phyloP scores from a whole-genome alignment of 2,888 invertebrate genomes.

The Colostygia pectinataria region DNA sequence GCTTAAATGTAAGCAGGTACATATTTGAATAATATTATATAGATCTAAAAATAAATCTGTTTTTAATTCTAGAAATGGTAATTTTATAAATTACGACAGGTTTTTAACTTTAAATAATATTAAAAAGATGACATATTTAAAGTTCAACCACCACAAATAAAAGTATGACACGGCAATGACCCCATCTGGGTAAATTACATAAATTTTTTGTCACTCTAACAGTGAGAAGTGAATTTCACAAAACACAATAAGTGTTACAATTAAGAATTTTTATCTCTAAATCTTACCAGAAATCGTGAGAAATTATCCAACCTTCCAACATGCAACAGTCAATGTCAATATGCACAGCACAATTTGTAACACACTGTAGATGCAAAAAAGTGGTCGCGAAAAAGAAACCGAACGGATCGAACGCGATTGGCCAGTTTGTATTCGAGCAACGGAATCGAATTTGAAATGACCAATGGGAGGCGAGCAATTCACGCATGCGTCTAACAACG shows the following conservation, averaged over 20 bases:
- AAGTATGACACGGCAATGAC: slow-evolving; percentile 31
- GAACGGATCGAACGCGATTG: slow-evolving; percentile 71
- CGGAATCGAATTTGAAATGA: slow-evolving; percentile 65
- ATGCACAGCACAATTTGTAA: slow-evolving; percentile 65
- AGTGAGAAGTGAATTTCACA: slow-evolving; percentile 37
- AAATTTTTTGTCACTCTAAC: slow-evolving; percentile 24
- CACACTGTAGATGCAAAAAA: slow-evolving; percentile 63
- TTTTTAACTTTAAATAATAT: slow-evolving; percentile 6
- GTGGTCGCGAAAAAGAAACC: slow-evolving; percentile 68
- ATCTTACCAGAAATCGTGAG: slow-evolving; percentile 68
- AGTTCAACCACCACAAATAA: slow-evolving; percentile 28
- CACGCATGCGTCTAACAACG: slow-evolving; percentile 61
- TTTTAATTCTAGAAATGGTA: background rate
- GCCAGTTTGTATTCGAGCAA: slow-evolving; percentile 58
- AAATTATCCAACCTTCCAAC: slow-evolving; percentile 67
- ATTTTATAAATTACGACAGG: slow-evolving; percentile 8
- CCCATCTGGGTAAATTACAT: slow-evolving; percentile 28
- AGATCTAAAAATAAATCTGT: slow-evolving; percentile 1
- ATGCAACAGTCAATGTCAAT: slow-evolving; percentile 60
- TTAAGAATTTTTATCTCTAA: slow-evolving; percentile 49
- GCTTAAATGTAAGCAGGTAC: background rate
- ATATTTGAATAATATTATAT: slow-evolving; percentile 6
- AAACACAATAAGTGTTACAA: slow-evolving; percentile 47
- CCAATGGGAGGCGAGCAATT: slow-evolving; percentile 46
- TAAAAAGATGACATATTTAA: background rate